A percentile compares a stretch with the other conserved stretches of the same genome.
These are phyloP conservation scores for Tyto alba DNA, from an alignment of 2,113 vertebrate species.

Conservation along the genomic window DNA sequence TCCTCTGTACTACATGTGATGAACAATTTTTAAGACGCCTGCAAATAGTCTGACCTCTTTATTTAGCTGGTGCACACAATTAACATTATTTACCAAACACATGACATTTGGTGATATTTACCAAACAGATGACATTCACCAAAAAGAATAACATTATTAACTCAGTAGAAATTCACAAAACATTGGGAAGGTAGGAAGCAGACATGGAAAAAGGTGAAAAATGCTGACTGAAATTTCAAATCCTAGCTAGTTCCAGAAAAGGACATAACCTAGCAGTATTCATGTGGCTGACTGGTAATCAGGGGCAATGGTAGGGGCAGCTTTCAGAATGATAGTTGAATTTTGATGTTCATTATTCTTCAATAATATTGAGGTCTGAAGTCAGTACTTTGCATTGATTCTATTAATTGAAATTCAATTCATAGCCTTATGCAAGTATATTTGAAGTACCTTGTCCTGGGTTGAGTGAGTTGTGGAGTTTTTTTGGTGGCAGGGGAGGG, in stretches of 20 bases:
- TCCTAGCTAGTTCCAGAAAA: not conserved
- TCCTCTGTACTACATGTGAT: not conserved
- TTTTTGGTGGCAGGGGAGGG: too few relatives aligned
- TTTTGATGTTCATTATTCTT: not conserved
- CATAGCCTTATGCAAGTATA: not conserved
- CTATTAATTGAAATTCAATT: not conserved
- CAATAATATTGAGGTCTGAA: not conserved
- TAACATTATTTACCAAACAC: not conserved
- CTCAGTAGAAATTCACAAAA: not conserved
- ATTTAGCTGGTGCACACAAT: not conserved
- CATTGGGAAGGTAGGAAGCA: not conserved
- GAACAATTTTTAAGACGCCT: not conserved
- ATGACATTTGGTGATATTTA: constrained; percentile 25
- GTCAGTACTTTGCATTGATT: not conserved
- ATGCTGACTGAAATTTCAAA: not conserved
- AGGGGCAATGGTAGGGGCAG: not conserved
- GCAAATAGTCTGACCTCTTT: constrained; percentile 10
- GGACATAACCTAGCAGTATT: not conserved
- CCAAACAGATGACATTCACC: not conserved
- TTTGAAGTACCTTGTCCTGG: not conserved
- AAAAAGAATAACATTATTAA: not conserved
- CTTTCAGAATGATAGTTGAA: not conserved
- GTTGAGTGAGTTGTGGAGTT: too few relatives aligned
- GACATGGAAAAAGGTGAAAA: not conserved
- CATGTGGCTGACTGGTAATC: not conserved